phyloP scores from a whole-genome alignment of 2,888 invertebrate genomes.

The Hedya salicella region DNA sequence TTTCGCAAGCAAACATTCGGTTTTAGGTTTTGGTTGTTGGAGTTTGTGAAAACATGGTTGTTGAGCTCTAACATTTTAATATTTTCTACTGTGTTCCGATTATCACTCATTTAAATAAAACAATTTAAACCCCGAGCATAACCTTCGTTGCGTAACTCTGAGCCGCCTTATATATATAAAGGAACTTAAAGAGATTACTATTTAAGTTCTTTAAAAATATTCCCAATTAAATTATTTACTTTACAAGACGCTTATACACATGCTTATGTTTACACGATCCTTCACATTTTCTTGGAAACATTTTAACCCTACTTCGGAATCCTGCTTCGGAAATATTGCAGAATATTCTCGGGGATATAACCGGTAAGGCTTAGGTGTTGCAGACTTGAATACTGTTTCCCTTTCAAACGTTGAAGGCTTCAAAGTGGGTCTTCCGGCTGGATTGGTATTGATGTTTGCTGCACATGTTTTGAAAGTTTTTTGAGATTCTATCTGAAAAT shows the following conservation, averaged over 20 bases:
- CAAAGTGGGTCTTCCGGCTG: conserved; percentile 4
- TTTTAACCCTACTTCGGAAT: conserved; percentile 7
- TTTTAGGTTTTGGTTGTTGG: not conserved
- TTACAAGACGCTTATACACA: too few relatives aligned
- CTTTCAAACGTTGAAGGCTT: not conserved
- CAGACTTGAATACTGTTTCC: not conserved
- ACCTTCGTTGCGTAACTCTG: too few relatives aligned
- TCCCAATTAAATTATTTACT: too few relatives aligned
- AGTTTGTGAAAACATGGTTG: not conserved
- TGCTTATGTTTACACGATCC: too few relatives aligned
- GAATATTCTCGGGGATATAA: conserved; percentile 17
- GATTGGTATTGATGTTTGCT: conserved; percentile 7
- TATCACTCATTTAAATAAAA: too few relatives aligned
- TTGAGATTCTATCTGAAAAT: not conserved
- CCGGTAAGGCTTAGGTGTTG: conserved; percentile 1
- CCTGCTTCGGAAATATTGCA: conserved; percentile 10
- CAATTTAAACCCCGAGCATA: too few relatives aligned
- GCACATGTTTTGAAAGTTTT: not conserved
- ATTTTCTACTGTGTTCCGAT: not conserved
- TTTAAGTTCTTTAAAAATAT: too few relatives aligned
- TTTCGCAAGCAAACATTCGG: conserved; percentile 10
- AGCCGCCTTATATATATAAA: too few relatives aligned
- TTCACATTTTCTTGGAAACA: conserved; percentile 1
- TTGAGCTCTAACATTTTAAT: not conserved
- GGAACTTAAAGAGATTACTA: too few relatives aligned